Evolutionary conservation across 2,113 vertebrate genomes (phyloP).

Genomic region (Turdus rufiventris): DNA sequence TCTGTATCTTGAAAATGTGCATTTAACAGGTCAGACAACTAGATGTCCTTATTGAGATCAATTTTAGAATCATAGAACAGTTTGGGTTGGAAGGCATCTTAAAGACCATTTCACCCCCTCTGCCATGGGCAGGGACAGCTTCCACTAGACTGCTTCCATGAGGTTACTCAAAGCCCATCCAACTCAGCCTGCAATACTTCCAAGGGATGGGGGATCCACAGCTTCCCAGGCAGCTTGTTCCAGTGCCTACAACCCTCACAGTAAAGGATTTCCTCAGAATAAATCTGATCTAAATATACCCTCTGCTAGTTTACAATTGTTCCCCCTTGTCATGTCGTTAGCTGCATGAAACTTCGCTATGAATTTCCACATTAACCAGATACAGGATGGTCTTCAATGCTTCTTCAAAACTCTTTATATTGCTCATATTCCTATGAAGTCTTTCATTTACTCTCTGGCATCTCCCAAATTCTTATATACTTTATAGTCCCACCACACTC

Average conservation of each 20-base stretch:
- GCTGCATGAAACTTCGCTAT: background rate
- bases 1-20: accelerated
- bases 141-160: background rate
- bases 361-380: background rate
- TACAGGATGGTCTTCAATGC: background rate
- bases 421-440: background rate
- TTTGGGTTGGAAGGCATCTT: background rate
- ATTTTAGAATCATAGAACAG: background rate
- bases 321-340: background rate
- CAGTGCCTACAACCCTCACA: background rate
- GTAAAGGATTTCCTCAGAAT: background rate
- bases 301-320: background rate
- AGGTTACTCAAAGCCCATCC: background rate
- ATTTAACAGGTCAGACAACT: background rate
- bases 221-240: background rate
- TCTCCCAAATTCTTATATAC: background rate
- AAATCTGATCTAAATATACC: background rate
- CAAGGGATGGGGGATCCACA: background rate
- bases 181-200: background rate
- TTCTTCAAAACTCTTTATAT: background rate
- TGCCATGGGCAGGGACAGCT: background rate
- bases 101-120: background rate
- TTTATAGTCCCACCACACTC: background rate
- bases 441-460: background rate
- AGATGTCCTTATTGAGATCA: background rate